phyloP scores from a whole-genome alignment of 2,797 vertebrate genomes.

The Cichlasoma orientale region DNA sequence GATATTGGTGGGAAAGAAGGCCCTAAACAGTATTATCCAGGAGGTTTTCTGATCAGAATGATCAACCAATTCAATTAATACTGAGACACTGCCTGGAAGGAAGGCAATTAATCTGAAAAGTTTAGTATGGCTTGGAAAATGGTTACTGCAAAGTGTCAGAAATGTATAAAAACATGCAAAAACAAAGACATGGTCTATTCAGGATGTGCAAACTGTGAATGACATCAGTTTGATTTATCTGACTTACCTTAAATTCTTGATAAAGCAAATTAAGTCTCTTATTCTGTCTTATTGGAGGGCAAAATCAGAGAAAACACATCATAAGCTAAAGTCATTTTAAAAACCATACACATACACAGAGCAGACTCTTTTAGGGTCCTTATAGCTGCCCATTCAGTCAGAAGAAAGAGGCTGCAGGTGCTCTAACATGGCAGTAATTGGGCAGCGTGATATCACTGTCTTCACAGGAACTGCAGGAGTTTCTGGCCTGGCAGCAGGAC shows the following conservation, averaged over 20 bases:
- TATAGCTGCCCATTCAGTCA: neutral
- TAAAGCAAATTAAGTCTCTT: neutral
- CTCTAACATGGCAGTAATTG: neutral
- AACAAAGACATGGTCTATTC: neutral
- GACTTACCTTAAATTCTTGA: neutral
- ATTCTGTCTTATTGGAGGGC: neutral
- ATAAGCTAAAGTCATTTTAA: neutral
- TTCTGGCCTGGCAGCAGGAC: constrained; percentile 94
- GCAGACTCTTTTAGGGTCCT: neutral
- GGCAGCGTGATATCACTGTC: constrained; percentile 43
- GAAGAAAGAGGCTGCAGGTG: neutral
- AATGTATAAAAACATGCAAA: neutral
- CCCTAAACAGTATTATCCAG: neutral
- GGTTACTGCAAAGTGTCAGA: neutral
- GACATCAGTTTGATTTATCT: neutral
- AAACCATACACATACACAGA: neutral
- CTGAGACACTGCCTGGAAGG: neutral
- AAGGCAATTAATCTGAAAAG: neutral
- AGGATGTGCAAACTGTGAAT: neutral
- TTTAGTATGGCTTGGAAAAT: neutral
- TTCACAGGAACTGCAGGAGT: constrained; percentile 88
- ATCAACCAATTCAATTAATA: neutral
- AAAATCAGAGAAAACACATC: neutral
- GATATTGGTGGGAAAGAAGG: neutral
- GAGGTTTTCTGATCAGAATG: neutral